A percentile compares a stretch with the other conserved stretches of the same genome.
phyloP scores from a whole-genome alignment of 2,113 vertebrate genomes.

The Phylloscopus trochilus region DNA sequence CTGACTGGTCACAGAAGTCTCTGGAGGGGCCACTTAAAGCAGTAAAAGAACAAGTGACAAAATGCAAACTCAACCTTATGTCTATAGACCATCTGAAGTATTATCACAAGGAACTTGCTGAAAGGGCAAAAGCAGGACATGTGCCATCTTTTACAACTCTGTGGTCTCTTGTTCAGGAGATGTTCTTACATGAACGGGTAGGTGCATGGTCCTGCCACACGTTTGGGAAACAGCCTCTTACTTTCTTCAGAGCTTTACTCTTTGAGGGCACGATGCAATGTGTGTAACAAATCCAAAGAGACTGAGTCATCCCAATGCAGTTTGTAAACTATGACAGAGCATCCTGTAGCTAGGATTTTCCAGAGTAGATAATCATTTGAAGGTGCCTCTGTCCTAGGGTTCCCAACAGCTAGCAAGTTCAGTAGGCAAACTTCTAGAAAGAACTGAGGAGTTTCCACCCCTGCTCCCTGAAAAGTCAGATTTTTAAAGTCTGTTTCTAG shows the following conservation, averaged over 20 bases:
- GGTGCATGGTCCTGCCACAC: neutral
- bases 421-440: neutral
- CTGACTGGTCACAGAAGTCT: conserved; percentile 79
- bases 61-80: conserved; percentile 69
- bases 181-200: conserved; percentile 79
- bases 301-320: neutral
- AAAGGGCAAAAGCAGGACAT: conserved; percentile 59
- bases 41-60: conserved; percentile 74
- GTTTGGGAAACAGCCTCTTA: neutral
- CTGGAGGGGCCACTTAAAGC: conserved; percentile 65
- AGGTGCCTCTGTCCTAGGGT: neutral
- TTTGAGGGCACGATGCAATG: neutral
- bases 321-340: neutral
- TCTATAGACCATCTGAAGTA: conserved; percentile 56
- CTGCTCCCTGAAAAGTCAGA: neutral
- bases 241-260: neutral
- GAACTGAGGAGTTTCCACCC: neutral
- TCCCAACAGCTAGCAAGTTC: neutral
- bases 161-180: conserved; percentile 77
- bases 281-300: neutral
- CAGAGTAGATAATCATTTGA: neutral
- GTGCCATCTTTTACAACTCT: conserved; percentile 68
- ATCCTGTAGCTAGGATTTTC: neutral
- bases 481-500: neutral
- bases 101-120: conserved; percentile 63